Evolutionary conservation across 37 sponge, comb jelly and placozoan genomes (phyloP).

Genomic region (Axinella damicornis): DNA sequence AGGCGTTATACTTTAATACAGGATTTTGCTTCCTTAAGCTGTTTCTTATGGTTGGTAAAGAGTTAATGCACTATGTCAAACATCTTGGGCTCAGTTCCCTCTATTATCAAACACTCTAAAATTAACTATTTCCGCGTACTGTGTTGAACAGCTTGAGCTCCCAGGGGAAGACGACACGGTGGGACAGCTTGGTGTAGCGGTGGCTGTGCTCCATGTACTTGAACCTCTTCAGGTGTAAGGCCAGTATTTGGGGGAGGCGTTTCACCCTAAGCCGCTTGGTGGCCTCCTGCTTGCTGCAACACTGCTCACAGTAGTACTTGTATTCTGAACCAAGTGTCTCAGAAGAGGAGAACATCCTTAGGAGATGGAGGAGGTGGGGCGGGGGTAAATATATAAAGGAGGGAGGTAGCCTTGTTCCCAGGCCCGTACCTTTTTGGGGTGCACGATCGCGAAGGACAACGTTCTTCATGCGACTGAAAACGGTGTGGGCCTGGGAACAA

Average conservation of each 20-base stretch:
- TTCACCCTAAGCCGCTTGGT: slow-evolving; percentile 94
- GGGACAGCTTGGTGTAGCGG: slow-evolving; percentile 89
- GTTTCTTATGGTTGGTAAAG: too few relatives aligned
- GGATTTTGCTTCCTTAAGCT: too few relatives aligned
- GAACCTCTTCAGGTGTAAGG: slow-evolving; percentile 97
- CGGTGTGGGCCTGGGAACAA: background rate
- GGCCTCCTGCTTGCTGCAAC: slow-evolving; percentile 99
- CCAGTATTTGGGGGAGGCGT: slow-evolving; percentile 90
- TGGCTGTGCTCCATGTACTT: slow-evolving; percentile 91
- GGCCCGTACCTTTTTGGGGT: too few relatives aligned
- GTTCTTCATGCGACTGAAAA: background rate
- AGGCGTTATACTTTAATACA: too few relatives aligned
- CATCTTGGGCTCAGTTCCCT: too few relatives aligned
- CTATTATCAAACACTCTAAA: too few relatives aligned
- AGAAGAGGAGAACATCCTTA: slow-evolving; percentile 81
- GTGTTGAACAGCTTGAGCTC: slow-evolving; percentile 96
- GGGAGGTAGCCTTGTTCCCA: background rate
- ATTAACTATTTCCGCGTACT: slow-evolving; percentile 20
- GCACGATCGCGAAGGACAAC: too few relatives aligned
- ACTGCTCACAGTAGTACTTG: slow-evolving; percentile 97
- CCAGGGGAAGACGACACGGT: slow-evolving; percentile 96
- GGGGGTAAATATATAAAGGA: too few relatives aligned
- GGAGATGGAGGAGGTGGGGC: background rate
- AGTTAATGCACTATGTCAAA: too few relatives aligned
- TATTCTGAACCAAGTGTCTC: slow-evolving; percentile 87